phyloP scores from a whole-genome alignment of 2,113 vertebrate genomes.

The Urocynchramus pylzowi region DNA sequence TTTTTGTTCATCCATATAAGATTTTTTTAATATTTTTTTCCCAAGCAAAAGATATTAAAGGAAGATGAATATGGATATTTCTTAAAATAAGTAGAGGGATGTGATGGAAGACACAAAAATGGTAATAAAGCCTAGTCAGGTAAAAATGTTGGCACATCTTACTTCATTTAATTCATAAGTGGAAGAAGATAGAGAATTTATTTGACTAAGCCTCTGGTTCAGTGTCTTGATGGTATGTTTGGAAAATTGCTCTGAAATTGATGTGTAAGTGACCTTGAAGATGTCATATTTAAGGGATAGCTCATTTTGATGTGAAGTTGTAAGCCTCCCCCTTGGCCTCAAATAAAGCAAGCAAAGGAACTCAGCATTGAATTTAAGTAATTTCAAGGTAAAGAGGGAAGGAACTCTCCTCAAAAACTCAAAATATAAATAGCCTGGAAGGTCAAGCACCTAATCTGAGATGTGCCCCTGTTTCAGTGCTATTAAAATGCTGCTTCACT shows the following conservation, averaged over 20 bases:
- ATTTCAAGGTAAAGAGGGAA: background rate
- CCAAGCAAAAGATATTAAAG: background rate
- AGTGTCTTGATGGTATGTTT: slow-evolving; percentile 36
- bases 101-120: background rate
- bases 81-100: background rate
- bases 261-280: slow-evolving; percentile 60
- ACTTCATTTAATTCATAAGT: slow-evolving; percentile 25
- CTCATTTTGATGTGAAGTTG: slow-evolving; percentile 9
- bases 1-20: background rate
- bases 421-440: background rate
- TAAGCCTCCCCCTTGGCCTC: background rate
- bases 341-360: background rate
- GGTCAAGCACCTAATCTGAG: background rate
- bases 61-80: background rate
- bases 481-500: background rate
- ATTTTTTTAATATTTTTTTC: background rate
- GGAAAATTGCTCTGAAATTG: slow-evolving; percentile 40
- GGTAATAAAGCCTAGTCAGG: slow-evolving; percentile 18
- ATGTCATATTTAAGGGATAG: background rate
- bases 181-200: slow-evolving; percentile 23
- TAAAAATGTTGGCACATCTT: slow-evolving; percentile 41
- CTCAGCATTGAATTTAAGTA: background rate
- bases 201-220: slow-evolving; percentile 43
- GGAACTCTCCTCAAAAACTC: background rate
- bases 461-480: background rate